A percentile compares a stretch with the other conserved stretches of the same genome.
Conservation (phyloP, 2,888 invertebrate genomes). For the Tupiocoris notatus region DNA sequence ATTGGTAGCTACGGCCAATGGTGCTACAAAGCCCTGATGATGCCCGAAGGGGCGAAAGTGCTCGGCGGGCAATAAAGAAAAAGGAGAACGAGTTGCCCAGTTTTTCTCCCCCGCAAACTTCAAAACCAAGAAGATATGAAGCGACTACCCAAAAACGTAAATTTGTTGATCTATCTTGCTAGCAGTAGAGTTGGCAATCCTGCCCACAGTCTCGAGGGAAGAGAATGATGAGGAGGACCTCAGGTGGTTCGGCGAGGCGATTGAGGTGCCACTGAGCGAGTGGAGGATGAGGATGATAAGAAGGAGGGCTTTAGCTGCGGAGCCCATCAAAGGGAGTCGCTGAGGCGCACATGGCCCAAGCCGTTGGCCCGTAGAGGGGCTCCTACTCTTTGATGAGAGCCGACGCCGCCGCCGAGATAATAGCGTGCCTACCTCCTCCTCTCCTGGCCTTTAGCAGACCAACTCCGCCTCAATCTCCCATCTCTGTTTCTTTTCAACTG, state of each 20-base stretch:
- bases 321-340: slow-evolving; percentile 19
- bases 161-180: too few relatives aligned
- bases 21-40: too few relatives aligned
- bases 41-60: too few relatives aligned
- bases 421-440: slow-evolving; percentile 14
- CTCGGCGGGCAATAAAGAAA: too few relatives aligned
- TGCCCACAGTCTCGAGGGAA: too few relatives aligned
- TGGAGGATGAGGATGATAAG: not conserved
- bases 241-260: not conserved
- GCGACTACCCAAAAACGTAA: too few relatives aligned
- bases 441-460: not conserved
- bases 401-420: slow-evolving; percentile 36
- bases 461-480: not conserved
- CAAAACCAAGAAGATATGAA: too few relatives aligned
- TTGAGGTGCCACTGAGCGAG: not conserved
- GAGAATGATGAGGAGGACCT: not conserved
- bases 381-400: slow-evolving; percentile 28
- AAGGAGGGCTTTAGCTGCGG: slow-evolving; percentile 1
- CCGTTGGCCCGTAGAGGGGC: slow-evolving; percentile 34
- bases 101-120: too few relatives aligned
- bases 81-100: too few relatives aligned
- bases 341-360: slow-evolving; percentile 36
- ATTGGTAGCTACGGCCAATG: too few relatives aligned
- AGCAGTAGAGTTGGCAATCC: too few relatives aligned
- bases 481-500: not conserved